Base-by-base conservation (phyloP, 2,797 vertebrate species). In the Spea hammondii region DNA sequence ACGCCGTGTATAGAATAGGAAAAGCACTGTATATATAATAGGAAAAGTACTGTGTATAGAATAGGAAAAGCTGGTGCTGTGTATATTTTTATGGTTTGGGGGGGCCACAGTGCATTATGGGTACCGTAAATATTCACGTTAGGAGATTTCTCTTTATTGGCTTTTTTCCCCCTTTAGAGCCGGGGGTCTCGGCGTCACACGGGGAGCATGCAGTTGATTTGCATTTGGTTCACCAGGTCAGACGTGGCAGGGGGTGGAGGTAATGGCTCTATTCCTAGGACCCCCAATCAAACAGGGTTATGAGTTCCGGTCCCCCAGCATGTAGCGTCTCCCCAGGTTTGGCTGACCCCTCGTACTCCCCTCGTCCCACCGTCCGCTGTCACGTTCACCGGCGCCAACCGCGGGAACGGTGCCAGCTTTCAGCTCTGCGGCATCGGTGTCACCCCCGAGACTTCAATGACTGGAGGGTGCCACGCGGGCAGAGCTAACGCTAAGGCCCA, bases 141-240 rank as follows among this genome's bases (percentile, higher is more conserved):
- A 57, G 53, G 32, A 48, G 8, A 4, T 66, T 72, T 66, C 11
- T 48, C 8, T 79, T 79, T 79, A 79, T 79, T 80, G 7, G 12
- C 62, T 71, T 76, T 76, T 59, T 66, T 50, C 54, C 32, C 69
- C 44, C 59, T 62, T 71, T 65, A 70, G 72, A 71, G 50, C 73
- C 72, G 71, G 72, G 65, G 79, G 79, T 70, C 64, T 72, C 78
- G 65, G 78, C 78, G 72, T 55, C 78, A 57, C 69, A 72, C 72
- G 71, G 67, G 48, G 71, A 70, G 66, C 72, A 76, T 80, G 73
- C 73, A 80, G 67, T 57, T 70, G 50, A 71, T 73, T 72, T 80
- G 79, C 79, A 75, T 44, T 32, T 46, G 64, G 47, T 32, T 62
- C 65, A 64, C 49, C 72, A 57, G 59, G 13, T 70, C 51, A 45